Evolutionary conservation across 2,797 vertebrate genomes (phyloP).

Genomic region (Alca torda): DNA sequence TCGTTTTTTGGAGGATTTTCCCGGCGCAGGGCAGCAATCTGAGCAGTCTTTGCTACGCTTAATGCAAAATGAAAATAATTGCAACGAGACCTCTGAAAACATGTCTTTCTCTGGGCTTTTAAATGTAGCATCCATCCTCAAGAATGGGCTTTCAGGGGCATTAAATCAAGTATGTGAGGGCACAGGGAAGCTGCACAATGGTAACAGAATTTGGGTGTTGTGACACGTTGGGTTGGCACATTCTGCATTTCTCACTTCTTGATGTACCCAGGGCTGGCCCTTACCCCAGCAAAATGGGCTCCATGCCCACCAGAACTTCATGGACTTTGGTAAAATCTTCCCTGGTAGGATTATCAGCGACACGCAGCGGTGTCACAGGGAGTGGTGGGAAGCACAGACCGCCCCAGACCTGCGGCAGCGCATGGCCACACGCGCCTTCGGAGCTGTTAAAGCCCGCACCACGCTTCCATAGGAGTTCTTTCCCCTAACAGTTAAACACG

Average conservation of each 20-base stretch:
- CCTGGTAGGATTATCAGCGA: neutral
- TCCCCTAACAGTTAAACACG: neutral
- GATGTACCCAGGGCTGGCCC: too few relatives aligned
- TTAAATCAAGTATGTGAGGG: neutral
- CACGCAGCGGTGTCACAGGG: neutral
- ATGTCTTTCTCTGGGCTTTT: neutral
- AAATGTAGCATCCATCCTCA: neutral
- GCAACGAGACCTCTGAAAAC: neutral
- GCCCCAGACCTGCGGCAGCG: neutral
- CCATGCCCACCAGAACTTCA: neutral
- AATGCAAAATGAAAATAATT: neutral
- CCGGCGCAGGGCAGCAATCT: too few relatives aligned
- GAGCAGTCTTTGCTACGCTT: neutral
- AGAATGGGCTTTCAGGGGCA: neutral
- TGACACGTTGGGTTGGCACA: neutral
- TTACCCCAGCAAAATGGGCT: neutral
- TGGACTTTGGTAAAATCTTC: neutral
- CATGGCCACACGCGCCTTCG: neutral
- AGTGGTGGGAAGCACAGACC: neutral
- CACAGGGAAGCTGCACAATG: neutral
- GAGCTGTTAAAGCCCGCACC: neutral
- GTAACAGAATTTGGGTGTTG: fast-evolving
- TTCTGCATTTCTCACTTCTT: neutral
- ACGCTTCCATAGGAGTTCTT: fast-evolving
- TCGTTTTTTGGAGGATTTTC: neutral